phyloP scores from a whole-genome alignment of 2,113 vertebrate genomes.

The Sarotherodon lohbergeri region DNA sequence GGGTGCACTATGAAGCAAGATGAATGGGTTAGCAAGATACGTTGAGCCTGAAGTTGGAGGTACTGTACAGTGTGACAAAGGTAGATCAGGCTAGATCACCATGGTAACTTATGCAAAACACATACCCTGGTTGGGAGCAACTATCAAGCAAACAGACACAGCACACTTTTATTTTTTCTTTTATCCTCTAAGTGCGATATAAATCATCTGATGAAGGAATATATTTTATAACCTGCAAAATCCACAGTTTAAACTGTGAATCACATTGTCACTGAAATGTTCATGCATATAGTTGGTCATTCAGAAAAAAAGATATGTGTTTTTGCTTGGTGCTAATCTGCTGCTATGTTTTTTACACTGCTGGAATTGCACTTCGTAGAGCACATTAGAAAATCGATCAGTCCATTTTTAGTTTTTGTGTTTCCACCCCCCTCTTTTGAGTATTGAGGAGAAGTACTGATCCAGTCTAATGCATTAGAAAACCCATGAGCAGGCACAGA shows the following conservation, averaged over 20 bases:
- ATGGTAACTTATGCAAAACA: background rate
- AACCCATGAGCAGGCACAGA: background rate
- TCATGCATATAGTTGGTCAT: background rate
- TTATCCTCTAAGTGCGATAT: background rate
- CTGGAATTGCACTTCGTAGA: background rate
- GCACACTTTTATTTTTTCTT: background rate
- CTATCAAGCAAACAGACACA: background rate
- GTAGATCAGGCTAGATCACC: background rate
- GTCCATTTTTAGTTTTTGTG: background rate
- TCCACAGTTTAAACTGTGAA: background rate
- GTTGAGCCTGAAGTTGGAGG: background rate
- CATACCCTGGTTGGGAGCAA: background rate
- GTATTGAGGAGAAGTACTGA: background rate
- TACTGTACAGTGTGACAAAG: background rate
- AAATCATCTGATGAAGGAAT: background rate
- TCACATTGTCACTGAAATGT: background rate
- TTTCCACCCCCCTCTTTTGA: rapidly evolving
- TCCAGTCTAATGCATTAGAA: background rate
- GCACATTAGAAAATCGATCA: background rate
- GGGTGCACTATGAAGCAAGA: background rate
- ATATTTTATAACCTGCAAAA: background rate
- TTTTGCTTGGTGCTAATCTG: background rate
- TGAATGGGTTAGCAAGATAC: background rate
- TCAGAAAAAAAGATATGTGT: background rate
- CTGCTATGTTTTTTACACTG: background rate